Base-by-base conservation (phyloP, 2,797 vertebrate species). In the Poliocrania exsul region DNA sequence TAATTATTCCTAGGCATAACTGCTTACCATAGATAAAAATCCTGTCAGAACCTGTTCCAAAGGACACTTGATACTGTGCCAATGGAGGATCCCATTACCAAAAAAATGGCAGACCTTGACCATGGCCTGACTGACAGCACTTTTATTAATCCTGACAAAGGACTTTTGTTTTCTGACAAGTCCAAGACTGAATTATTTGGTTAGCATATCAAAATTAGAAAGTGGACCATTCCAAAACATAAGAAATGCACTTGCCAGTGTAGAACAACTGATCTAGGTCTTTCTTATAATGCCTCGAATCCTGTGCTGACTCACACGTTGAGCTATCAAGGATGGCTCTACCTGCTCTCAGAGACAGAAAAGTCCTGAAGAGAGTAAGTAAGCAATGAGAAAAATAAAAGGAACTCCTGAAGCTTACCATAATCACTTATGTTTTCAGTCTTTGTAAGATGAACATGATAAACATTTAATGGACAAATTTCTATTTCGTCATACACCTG, bases 401-500 rank as follows among this genome's bases (percentile, higher is more conserved):
- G 4, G 20, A 64, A 81, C 13, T 81, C 44, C 50, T 49, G 35
- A 64, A 66, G 28, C 49, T 97, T 94, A 98, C 98, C 98, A 64
- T 98, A 98, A 96, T 98, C 98, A 57, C 77, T 96, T 86, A 91
- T 84, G 17, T 50, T 83, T 81, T 96, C 97, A 14, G 96, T 96
- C 96, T 98, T 98, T 5, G 94, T 97, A 90, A 98, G 98, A 86
- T 96, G 97, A 66, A 98, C 61, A 0, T 98, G 96, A 24, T 97
- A 97, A 73, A 98, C 67, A 47, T 50, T 96, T 38, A 98, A 94
- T 4, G 98, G 97, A 50, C 98, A 97, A 75, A 98, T 97, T 96
- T 98, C 98, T 97, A 98, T 97, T 93, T 98, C 98, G 37, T 99
- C 98, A 58, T 96, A 97, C 50, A 98, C 96, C 99, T 99, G 96